These are phyloP conservation scores for Kryptopterus vitreolus DNA, from an alignment of 2,797 vertebrate genomes.

Conservation along the genomic window DNA sequence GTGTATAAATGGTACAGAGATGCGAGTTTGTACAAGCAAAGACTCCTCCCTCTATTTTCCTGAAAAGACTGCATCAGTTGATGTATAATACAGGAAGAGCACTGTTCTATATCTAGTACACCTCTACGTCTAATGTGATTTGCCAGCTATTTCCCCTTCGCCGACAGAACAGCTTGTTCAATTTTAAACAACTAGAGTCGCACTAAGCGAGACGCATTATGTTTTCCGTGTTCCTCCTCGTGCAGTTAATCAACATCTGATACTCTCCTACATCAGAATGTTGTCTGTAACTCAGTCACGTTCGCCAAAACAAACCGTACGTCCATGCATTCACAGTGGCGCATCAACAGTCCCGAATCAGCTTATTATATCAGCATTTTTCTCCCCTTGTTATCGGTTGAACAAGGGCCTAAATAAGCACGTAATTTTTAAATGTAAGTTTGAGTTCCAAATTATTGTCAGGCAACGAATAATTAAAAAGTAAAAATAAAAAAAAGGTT, in stretches of 20 bases:
- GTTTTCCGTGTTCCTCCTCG: conserved; percentile 12
- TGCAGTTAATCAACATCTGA: conserved; percentile 21
- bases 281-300: conserved; percentile 9
- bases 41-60: conserved; percentile 2
- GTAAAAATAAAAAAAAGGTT: neutral
- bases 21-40: neutral
- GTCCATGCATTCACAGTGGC: neutral
- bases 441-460: neutral
- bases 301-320: conserved; percentile 6
- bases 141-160: conserved; percentile 1
- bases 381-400: neutral
- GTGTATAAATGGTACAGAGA: too few relatives aligned
- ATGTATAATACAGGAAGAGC: neutral
- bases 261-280: conserved; percentile 11
- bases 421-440: neutral
- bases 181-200: conserved; percentile 11
- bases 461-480: neutral
- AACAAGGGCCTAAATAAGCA: conserved; percentile 5
- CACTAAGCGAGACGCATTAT: conserved; percentile 24
- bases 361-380: conserved; percentile 2
- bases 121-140: conserved; percentile 33
- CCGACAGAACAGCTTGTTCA: conserved; percentile 7
- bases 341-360: neutral
- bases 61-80: neutral
- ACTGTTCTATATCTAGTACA: conserved; percentile 17